Conservation (phyloP, 2,113 vertebrate species). For the Hoplias malabaricus region DNA sequence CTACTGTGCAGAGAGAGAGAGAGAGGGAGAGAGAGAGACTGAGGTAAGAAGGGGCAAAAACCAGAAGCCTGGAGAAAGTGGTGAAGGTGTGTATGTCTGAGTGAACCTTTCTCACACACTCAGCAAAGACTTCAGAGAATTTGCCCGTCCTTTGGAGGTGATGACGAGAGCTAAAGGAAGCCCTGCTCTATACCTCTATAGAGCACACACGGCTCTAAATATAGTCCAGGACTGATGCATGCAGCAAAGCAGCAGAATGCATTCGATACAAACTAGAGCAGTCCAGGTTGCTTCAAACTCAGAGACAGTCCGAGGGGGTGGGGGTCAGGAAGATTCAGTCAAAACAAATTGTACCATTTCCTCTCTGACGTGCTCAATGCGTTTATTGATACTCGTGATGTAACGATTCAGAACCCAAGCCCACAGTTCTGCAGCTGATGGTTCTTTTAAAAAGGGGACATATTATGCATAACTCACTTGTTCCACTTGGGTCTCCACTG, state of each 20-base stretch:
- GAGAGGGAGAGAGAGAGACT: too few species aligned
- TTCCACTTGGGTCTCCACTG: too few species aligned
- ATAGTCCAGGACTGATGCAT: constrained; percentile 64
- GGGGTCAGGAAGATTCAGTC: constrained; percentile 27
- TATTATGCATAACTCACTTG: too few species aligned
- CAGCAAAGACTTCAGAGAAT: constrained; percentile 23
- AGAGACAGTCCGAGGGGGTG: constrained; percentile 27
- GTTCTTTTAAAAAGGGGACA: too few species aligned
- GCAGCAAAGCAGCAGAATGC: constrained; percentile 79
- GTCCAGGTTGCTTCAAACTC: constrained; percentile 33
- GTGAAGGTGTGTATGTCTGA: too few species aligned
- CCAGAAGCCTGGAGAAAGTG: background rate
- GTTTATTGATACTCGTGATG: background rate
- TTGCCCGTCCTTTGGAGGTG: constrained; percentile 48
- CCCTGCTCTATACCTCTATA: constrained; percentile 22
- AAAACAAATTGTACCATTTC: constrained; percentile 62
- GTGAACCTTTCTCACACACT: too few species aligned
- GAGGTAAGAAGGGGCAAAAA: constrained; percentile 44
- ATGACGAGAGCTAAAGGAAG: constrained; percentile 24
- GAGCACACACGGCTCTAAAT: constrained; percentile 11
- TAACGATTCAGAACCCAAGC: background rate
- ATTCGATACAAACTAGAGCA: constrained; percentile 54
- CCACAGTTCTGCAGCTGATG: too few species aligned
- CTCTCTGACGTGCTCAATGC: background rate
- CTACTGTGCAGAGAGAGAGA: background rate